Evolutionary conservation across 2,113 vertebrate species (phyloP).

Genomic region (Sinocyclocheilus anshuiensis): DNA sequence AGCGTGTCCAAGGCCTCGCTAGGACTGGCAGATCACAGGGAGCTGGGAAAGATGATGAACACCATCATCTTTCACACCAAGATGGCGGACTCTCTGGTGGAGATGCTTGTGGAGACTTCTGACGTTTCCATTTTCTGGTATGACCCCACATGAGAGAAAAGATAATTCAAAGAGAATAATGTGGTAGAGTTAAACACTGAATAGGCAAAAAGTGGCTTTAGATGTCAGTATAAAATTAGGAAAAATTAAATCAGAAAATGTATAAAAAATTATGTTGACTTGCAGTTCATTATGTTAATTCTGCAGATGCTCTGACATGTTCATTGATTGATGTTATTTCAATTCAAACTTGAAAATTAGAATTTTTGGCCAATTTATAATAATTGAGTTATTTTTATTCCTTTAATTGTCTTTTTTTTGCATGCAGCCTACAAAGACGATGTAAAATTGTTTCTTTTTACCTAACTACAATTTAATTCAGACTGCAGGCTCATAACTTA

Average conservation of each 20-base stretch:
- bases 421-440: neutral
- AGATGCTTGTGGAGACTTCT: conserved; percentile 98
- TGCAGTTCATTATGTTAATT: neutral
- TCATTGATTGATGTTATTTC: neutral
- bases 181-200: neutral
- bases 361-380: neutral
- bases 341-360: neutral
- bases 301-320: neutral
- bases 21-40: conserved; percentile 91
- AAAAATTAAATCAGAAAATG: neutral
- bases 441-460: neutral
- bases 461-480: neutral
- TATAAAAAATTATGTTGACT: neutral
- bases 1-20: conserved; percentile 97
- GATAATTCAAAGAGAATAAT: neutral
- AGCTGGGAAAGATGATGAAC: conserved; percentile 99
- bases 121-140: conserved; percentile 99
- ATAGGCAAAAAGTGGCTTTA: neutral
- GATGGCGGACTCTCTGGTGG: conserved; percentile 99
- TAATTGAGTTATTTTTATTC: neutral
- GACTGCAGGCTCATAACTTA: neutral
- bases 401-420: neutral
- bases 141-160: conserved; percentile 49
- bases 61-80: conserved; percentile 99
- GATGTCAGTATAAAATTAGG: neutral